These are phyloP conservation scores for Lamellibrachia satsuma DNA, from an alignment of 2,888 invertebrate genomes.

Conservation along the genomic window DNA sequence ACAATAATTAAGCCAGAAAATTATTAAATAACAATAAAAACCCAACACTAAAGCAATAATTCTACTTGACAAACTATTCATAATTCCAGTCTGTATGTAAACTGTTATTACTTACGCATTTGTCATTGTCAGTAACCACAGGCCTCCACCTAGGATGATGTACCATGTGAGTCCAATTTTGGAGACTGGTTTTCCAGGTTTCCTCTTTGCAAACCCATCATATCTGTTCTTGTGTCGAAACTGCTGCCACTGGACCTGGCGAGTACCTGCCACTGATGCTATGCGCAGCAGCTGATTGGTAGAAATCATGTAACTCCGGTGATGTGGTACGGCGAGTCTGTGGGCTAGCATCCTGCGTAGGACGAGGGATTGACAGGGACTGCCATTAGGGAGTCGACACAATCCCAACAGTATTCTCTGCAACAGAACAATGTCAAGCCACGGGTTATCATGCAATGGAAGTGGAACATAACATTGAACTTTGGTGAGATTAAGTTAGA, in stretches of 20 bases:
- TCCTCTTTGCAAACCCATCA: constrained; percentile 24
- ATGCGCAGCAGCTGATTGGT: background rate
- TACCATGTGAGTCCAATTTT: constrained; percentile 20
- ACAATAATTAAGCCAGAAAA: no score
- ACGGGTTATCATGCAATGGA: background rate
- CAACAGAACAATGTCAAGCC: background rate
- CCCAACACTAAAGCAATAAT: no score
- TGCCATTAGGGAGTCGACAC: background rate
- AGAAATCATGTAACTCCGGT: background rate
- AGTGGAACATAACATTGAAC: no score
- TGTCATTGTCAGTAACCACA: constrained; percentile 28
- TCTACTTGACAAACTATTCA: no score
- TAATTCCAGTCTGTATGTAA: no score
- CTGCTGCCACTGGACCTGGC: constrained; percentile 22
- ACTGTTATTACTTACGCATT: constrained; percentile 25
- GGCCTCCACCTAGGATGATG: constrained; percentile 27
- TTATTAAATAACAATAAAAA: no score
- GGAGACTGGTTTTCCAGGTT: background rate
- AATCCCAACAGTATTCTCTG: constrained; percentile 3
- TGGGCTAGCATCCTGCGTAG: background rate
- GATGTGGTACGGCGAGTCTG: background rate
- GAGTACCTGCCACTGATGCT: background rate
- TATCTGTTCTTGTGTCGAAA: constrained; percentile 25
- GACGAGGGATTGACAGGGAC: background rate
- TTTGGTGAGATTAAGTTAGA: no score